These are phyloP conservation scores for Tachina grossa DNA, from an alignment of 2,888 invertebrate genomes.

Conservation along the genomic window DNA sequence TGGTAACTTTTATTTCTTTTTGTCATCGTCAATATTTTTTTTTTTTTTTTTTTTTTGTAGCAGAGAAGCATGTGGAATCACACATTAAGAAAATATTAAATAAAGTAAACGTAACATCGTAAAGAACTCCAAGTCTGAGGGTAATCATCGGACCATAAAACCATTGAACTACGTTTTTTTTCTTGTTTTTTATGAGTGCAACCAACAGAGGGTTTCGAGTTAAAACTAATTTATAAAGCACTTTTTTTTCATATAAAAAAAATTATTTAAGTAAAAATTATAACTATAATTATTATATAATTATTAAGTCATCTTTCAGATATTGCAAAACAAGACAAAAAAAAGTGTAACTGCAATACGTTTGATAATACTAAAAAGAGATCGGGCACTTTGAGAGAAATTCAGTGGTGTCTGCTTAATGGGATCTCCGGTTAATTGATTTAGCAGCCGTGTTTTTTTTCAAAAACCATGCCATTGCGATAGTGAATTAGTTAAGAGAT, in stretches of 20 bases:
- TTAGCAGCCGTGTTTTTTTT: no score
- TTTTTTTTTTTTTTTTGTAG: not conserved
- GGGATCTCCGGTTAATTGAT: no score
- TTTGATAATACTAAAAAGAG: no score
- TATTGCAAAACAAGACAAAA: not conserved
- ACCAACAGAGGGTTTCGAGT: not conserved
- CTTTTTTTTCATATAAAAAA: not conserved
- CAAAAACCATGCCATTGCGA: no score
- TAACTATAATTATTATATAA: no score
- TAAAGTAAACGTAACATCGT: slow-evolving; percentile 25
- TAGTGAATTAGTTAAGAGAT: no score
- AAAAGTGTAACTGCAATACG: no score
- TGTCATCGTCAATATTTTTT: slow-evolving; percentile 50
- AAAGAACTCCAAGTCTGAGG: slow-evolving; percentile 50
- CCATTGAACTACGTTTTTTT: slow-evolving; percentile 48
- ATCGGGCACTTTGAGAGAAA: no score
- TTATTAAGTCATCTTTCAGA: no score
- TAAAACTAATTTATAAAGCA: not conserved
- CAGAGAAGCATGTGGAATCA: slow-evolving; percentile 39
- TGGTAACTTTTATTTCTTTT: slow-evolving; percentile 66
- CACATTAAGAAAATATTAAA: slow-evolving; percentile 13
- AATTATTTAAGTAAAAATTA: no score
- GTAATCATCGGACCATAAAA: slow-evolving; percentile 60
- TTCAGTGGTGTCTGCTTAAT: no score
- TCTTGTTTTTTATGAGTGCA: not conserved